A percentile compares a stretch with the other conserved stretches of the same genome.
These are phyloP conservation scores for Poeciliopsis occidentalis DNA, from an alignment of 2,113 vertebrate species.

Conservation along the genomic window DNA sequence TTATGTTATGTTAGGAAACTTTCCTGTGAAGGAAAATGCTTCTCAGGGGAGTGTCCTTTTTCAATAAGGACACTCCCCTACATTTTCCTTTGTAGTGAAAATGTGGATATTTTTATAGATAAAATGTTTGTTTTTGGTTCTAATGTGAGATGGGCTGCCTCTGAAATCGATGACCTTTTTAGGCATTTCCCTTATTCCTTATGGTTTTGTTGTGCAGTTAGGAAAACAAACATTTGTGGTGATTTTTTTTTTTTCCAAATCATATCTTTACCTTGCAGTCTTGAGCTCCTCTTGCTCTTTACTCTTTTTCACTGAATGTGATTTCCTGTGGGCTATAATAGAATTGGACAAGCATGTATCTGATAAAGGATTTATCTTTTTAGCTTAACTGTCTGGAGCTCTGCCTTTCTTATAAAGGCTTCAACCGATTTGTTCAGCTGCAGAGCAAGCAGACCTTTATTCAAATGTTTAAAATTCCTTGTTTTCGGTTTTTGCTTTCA, in stretches of 20 bases:
- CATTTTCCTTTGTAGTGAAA: too few relatives aligned
- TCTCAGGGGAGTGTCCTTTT: neutral
- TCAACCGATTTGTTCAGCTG: neutral
- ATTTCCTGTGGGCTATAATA: neutral
- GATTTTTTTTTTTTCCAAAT: neutral
- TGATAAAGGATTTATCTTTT: neutral
- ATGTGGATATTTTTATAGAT: neutral
- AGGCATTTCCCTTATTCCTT: neutral
- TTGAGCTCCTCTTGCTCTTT: constrained; percentile 4
- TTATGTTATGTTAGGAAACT: neutral
- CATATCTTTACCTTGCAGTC: neutral
- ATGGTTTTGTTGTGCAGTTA: neutral
- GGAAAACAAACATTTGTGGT: neutral
- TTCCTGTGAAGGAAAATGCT: neutral
- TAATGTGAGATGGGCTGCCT: neutral
- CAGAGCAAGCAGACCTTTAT: neutral
- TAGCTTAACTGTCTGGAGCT: neutral
- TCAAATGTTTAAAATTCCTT: neutral
- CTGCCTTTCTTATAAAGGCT: neutral
- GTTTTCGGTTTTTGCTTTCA: constrained; percentile 30
- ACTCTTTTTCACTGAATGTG: neutral
- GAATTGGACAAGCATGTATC: neutral
- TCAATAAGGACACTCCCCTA: too few relatives aligned
- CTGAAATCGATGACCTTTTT: neutral
- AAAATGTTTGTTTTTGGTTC: neutral